phyloP scores from a whole-genome alignment of 2,113 vertebrate genomes.

The Mormoops blainvillei region DNA sequence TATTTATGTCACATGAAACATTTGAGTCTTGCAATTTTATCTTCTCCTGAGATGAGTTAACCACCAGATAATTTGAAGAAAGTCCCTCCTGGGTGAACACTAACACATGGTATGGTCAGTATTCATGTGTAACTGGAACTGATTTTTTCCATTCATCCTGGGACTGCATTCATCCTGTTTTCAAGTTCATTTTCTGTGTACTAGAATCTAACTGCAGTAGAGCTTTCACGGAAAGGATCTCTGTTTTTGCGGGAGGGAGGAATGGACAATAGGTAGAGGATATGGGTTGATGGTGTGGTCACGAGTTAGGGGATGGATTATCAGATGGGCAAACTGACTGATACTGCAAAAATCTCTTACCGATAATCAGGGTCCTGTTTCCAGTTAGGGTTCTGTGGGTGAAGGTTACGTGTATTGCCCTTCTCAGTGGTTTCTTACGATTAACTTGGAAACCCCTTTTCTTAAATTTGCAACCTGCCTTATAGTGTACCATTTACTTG shows the following conservation, averaged over 20 bases:
- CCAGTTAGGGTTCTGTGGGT: background rate
- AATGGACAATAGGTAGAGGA: background rate
- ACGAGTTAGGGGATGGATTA: background rate
- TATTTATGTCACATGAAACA: background rate
- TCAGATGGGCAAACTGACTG: background rate
- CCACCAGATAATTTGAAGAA: background rate
- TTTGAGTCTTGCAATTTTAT: background rate
- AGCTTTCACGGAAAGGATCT: background rate
- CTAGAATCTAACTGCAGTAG: background rate
- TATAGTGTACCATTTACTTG: background rate
- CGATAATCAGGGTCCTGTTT: background rate
- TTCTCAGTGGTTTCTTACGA: background rate
- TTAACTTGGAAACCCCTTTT: background rate
- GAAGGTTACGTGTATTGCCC: background rate
- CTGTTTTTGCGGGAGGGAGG: background rate
- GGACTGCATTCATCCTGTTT: background rate
- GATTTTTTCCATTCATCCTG: background rate
- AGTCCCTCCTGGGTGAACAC: background rate
- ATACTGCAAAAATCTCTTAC: background rate
- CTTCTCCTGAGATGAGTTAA: background rate
- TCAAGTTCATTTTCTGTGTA: background rate
- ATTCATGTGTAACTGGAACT: background rate
- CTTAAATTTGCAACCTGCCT: background rate
- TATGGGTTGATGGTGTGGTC: background rate
- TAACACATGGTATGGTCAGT: background rate